Percentiles rank a stretch among this genome's conserved stretches.
Conservation (phyloP, 2,797 vertebrate species). For the Salarias fasciatus region DNA sequence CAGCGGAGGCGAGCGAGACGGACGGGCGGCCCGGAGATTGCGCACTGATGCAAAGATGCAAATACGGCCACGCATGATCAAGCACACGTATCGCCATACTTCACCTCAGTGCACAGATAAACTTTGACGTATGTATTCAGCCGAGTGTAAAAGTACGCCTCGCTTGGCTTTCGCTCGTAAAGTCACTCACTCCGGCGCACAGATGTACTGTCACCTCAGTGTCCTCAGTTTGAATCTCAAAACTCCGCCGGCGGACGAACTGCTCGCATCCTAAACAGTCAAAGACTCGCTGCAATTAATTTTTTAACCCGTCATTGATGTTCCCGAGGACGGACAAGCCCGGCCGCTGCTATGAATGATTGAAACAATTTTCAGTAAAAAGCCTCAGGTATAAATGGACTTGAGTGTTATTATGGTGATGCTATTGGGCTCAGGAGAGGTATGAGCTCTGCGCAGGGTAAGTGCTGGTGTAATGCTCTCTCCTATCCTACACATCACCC, state of each 20-base stretch:
- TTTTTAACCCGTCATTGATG: slow-evolving; percentile 62
- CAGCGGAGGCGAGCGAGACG: not conserved
- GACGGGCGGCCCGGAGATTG: not conserved
- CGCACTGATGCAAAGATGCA: slow-evolving; percentile 19
- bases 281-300: slow-evolving; percentile 49
- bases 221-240: slow-evolving; percentile 2
- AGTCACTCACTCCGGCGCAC: not conserved
- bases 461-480: slow-evolving; percentile 50
- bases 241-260: slow-evolving; percentile 2
- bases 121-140: slow-evolving; percentile 14
- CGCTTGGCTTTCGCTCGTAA: slow-evolving; percentile 16
- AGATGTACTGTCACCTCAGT: not conserved
- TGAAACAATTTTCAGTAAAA: slow-evolving; percentile 55
- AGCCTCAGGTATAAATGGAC: slow-evolving; percentile 66
- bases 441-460: slow-evolving; percentile 60
- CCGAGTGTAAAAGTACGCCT: slow-evolving; percentile 26
- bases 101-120: slow-evolving; percentile 24
- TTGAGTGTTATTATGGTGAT: slow-evolving; percentile 63
- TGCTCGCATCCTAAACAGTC: slow-evolving; percentile 27
- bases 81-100: slow-evolving; percentile 7
- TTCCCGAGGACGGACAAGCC: slow-evolving; percentile 49
- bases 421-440: slow-evolving; percentile 64
- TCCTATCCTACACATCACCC: slow-evolving; percentile 49
- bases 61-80: slow-evolving; percentile 33
- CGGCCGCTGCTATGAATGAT: slow-evolving; percentile 55